Conservation (phyloP, 2,113 vertebrate genomes). For the Istiophorus platypterus region DNA sequence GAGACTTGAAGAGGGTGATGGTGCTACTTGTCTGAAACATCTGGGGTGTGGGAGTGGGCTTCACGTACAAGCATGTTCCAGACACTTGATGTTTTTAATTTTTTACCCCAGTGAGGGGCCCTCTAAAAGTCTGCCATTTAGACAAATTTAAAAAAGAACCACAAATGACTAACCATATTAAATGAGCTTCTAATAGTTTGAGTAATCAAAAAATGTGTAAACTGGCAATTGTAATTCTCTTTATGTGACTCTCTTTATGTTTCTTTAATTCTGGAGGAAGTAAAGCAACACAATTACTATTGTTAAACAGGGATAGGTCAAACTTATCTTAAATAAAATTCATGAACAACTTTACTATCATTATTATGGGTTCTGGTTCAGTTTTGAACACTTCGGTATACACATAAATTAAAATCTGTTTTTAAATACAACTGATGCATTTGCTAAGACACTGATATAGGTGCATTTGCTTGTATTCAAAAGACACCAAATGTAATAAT, state of each 20-base stretch:
- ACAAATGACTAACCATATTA: conserved; percentile 36
- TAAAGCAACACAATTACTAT: not conserved
- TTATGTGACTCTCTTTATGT: not conserved
- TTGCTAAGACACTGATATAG: not conserved
- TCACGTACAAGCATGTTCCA: conserved; percentile 34
- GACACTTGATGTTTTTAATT: conserved; percentile 52
- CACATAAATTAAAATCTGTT: not conserved
- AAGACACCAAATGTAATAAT: not conserved
- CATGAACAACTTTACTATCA: not conserved
- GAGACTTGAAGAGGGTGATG: conserved; percentile 39
- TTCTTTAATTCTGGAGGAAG: not conserved
- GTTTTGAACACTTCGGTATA: not conserved
- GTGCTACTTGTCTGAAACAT: conserved; percentile 64
- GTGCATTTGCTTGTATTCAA: not conserved
- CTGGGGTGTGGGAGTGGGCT: conserved; percentile 39
- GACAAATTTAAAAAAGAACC: conserved; percentile 57
- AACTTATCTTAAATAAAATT: not conserved
- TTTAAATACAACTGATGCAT: not conserved
- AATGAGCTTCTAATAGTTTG: conserved; percentile 72
- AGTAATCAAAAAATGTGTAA: conserved; percentile 35
- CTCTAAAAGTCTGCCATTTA: conserved; percentile 63
- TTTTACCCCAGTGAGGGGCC: conserved; percentile 76
- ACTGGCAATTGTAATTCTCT: not conserved
- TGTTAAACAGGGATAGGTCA: not conserved
- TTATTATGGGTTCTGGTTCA: not conserved